These are phyloP conservation scores for Enhydra lutris DNA, from an alignment of 2,113 vertebrate genomes.

Conservation along the genomic window DNA sequence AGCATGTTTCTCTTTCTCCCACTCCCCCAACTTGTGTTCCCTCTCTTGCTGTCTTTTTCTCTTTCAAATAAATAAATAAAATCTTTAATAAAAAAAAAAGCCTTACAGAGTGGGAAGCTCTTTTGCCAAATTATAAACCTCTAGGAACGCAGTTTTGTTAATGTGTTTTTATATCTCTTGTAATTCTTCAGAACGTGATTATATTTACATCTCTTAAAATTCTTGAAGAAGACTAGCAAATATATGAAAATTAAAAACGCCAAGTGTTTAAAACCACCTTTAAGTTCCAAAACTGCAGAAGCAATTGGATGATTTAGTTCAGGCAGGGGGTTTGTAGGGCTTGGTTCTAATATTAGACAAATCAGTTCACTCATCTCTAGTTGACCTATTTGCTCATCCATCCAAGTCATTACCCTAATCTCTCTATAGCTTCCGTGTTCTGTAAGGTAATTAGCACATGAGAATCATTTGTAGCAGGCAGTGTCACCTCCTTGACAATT, in stretches of 20 bases:
- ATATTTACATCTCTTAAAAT: background rate
- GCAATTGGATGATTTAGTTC: conserved; percentile 32
- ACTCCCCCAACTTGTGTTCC: no score
- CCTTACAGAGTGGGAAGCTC: background rate
- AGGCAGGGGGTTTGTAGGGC: conserved; percentile 22
- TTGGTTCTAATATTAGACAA: conserved; percentile 67
- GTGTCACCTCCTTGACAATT: background rate
- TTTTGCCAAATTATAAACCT: background rate
- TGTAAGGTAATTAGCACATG: conserved; percentile 49
- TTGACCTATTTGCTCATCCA: conserved; percentile 68
- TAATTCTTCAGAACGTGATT: background rate
- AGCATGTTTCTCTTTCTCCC: no score
- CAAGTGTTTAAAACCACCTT: background rate
- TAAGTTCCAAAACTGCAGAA: conserved; percentile 31
- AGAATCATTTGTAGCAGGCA: conserved; percentile 14
- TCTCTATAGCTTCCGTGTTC: conserved; percentile 36
- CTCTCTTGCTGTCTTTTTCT: no score
- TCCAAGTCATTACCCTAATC: conserved; percentile 58
- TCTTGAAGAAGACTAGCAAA: conserved; percentile 3
- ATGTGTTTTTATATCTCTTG: background rate
- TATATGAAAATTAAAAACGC: background rate
- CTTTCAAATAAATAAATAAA: no score
- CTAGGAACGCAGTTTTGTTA: background rate
- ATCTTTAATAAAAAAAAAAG: no score
- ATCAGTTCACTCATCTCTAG: conserved; percentile 59